Evolutionary conservation across 1,140 invertebrate genomes (phyloP).

Genomic region (Orchestia grillus): DNA sequence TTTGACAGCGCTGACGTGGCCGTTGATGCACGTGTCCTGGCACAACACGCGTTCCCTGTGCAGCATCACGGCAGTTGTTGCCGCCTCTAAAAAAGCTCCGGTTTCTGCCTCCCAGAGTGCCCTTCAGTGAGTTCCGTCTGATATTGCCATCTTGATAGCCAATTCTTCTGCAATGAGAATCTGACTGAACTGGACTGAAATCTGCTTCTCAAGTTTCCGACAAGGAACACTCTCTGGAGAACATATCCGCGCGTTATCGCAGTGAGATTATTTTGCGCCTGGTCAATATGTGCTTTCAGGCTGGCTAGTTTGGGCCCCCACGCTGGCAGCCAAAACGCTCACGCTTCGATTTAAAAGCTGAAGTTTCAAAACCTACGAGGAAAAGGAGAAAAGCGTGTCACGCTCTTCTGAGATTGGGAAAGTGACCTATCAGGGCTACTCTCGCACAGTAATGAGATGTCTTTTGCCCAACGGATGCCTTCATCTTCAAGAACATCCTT

Average conservation of each 20-base stretch:
- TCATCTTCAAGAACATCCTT: not conserved
- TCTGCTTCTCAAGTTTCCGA: not conserved
- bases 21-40: not conserved
- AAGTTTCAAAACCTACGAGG: not conserved
- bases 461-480: not conserved
- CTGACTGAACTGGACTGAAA: conserved; percentile 22
- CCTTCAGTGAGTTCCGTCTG: not conserved
- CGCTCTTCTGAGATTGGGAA: not conserved
- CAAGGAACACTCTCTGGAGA: not conserved
- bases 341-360: not conserved
- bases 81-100: not conserved
- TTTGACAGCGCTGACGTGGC: not conserved
- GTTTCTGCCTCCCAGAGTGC: not conserved
- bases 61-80: not conserved
- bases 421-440: not conserved
- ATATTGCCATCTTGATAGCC: conserved; percentile 44
- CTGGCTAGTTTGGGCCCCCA: not conserved
- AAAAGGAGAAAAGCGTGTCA: not conserved
- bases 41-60: not conserved
- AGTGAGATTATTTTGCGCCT: not conserved
- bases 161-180: conserved; percentile 41
- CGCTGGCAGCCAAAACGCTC: not conserved
- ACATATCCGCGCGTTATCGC: not conserved
- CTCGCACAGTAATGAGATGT: not conserved
- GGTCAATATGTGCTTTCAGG: not conserved